Percentiles rank a stretch among this genome's conserved stretches.
Evolutionary conservation across 2,113 vertebrate genomes (phyloP).

Genomic region (Serinus canaria): DNA sequence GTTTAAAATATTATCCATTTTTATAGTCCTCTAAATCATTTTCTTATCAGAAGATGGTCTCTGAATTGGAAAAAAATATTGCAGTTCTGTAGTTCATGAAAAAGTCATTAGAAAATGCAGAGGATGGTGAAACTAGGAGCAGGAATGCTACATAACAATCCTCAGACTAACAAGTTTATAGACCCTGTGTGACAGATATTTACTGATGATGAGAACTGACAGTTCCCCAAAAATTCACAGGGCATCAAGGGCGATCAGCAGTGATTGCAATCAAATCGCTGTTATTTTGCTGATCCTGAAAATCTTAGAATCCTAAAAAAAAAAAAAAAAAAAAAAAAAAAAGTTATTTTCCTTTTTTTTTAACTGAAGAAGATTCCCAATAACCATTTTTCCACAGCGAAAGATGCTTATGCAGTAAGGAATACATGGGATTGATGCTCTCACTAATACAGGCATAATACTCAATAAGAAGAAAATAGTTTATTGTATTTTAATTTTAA

Average conservation of each 20-base stretch:
- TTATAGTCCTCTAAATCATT: conserved; percentile 42
- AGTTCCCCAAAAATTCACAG: neutral
- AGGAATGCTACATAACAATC: neutral
- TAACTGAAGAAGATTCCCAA: neutral
- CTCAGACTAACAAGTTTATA: neutral
- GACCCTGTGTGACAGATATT: neutral
- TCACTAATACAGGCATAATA: neutral
- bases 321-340: neutral
- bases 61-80: conserved; percentile 19
- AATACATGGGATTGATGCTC: neutral
- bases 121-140: neutral
- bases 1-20: conserved; percentile 39
- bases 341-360: neutral
- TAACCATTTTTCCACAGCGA: neutral
- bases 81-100: neutral
- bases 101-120: conserved; percentile 5
- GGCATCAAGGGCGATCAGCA: neutral
- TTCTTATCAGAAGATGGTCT: conserved; percentile 28
- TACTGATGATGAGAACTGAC: neutral
- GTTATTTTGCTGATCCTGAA: neutral
- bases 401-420: neutral
- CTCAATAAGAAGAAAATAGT: neutral
- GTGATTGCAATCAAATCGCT: neutral
- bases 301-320: neutral
- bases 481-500: neutral